Conservation (phyloP, 2,888 invertebrate species). For the Xestia ashworthii region DNA sequence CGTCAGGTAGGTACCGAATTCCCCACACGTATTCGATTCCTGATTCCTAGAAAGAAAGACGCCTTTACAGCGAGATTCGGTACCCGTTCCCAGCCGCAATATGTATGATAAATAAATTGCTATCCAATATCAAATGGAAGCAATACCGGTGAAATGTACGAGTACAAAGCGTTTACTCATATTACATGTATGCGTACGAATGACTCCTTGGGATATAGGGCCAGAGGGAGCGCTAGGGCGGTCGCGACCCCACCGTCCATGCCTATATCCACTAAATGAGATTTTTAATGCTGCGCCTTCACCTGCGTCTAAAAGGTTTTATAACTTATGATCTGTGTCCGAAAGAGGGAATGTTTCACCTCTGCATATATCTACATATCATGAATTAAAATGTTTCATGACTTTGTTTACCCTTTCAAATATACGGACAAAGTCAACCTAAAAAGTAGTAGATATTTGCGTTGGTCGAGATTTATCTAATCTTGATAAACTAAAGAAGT, state of each 20-base stretch:
- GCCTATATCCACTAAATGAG: constrained; percentile 59
- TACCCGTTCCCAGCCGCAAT: constrained; percentile 85
- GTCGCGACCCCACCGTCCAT: constrained; percentile 46
- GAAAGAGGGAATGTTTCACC: constrained; percentile 26
- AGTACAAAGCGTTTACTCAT: constrained; percentile 87
- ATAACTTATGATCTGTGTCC: constrained; percentile 53
- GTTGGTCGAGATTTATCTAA: constrained; percentile 52
- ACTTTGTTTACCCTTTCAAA: constrained; percentile 38
- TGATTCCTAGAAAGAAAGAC: constrained; percentile 87
- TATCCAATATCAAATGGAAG: constrained; percentile 90
- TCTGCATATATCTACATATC: constrained; percentile 13
- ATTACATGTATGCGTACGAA: constrained; percentile 81
- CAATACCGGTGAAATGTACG: constrained; percentile 89
- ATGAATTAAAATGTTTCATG: constrained; percentile 35
- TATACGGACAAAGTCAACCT: constrained; percentile 9
- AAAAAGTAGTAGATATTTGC: constrained; percentile 31
- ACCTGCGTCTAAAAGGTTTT: constrained; percentile 65
- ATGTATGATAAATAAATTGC: constrained; percentile 91
- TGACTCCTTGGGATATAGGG: constrained; percentile 65
- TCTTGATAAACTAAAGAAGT: constrained; percentile 60
- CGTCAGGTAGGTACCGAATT: constrained; percentile 78
- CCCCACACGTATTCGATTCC: constrained; percentile 87
- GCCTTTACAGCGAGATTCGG: constrained; percentile 82
- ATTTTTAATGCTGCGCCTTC: constrained; percentile 62
- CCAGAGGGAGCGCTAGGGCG: constrained; percentile 50